These are phyloP conservation scores for Trissolcus basalis DNA, from an alignment of 1,140 invertebrate genomes.

Conservation along the genomic window DNA sequence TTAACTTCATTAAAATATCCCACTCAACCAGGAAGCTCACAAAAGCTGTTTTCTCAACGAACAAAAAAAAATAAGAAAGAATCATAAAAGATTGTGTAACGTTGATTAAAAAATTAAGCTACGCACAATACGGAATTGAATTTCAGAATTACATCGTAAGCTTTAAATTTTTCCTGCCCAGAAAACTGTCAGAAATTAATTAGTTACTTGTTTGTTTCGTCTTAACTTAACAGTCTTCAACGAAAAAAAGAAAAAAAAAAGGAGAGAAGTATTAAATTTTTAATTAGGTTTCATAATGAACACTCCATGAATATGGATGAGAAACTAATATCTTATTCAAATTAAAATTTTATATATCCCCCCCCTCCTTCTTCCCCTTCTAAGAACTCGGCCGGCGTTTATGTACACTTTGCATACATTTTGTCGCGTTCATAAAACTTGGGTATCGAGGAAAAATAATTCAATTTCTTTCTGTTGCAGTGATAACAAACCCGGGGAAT, in stretches of 20 bases:
- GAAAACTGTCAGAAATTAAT: constrained; percentile 52
- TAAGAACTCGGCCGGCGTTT: constrained; percentile 52
- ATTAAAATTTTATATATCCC: constrained; percentile 56
- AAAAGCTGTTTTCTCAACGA: no score
- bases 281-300: constrained; percentile 37
- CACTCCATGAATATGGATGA: constrained; percentile 52
- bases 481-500: constrained; percentile 3
- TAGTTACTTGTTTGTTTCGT: constrained; percentile 38
- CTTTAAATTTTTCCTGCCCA: constrained; percentile 44
- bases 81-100: constrained; percentile 6
- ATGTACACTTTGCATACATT: constrained; percentile 55
- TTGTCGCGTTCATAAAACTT: constrained; percentile 45
- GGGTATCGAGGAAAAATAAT: constrained; percentile 31
- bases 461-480: constrained; percentile 30
- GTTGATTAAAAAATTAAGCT: constrained; percentile 28
- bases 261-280: no score
- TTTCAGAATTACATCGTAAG: constrained; percentile 33
- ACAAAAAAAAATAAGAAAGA: no score
- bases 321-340: constrained; percentile 54
- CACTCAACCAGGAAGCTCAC: no score
- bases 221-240: constrained; percentile 45
- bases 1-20: not conserved
- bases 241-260: no score
- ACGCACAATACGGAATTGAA: constrained; percentile 23
- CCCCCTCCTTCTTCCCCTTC: no score